Evolutionary conservation across 2,113 vertebrate genomes (phyloP).

Genomic region (Dipodomys ordii): DNA sequence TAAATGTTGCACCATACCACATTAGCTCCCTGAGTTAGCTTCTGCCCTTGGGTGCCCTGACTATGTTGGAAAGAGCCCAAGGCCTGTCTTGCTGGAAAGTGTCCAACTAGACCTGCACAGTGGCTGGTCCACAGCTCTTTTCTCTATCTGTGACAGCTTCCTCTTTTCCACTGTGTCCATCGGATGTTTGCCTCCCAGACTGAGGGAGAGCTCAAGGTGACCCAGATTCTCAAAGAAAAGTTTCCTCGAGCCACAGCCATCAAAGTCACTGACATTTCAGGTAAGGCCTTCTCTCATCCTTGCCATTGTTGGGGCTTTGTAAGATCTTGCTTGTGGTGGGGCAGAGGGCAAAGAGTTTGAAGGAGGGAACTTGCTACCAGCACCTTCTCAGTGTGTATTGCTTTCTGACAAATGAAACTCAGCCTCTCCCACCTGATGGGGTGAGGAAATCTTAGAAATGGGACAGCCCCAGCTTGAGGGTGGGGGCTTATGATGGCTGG

Average conservation of each 20-base stretch:
- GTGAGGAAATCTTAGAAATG: background rate
- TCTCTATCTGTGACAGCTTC: conserved; percentile 61
- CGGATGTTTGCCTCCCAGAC: conserved; percentile 87
- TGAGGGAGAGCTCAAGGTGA: conserved; percentile 90
- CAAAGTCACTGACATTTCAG: conserved; percentile 95
- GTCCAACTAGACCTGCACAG: too few relatives aligned
- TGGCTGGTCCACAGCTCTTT: background rate
- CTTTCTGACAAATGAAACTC: background rate
- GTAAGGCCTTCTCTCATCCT: conserved; percentile 78
- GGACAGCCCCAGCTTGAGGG: background rate
- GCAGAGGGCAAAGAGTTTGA: background rate
- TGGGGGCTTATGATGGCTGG: background rate
- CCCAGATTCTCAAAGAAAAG: conserved; percentile 88
- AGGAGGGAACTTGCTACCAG: background rate
- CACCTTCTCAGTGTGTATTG: background rate
- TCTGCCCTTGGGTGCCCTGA: too few relatives aligned
- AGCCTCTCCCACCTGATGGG: too few relatives aligned
- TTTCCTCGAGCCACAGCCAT: conserved; percentile 92
- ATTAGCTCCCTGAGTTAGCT: background rate
- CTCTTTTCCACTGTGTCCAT: conserved; percentile 56
- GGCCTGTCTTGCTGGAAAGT: too few relatives aligned
- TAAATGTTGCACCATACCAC: background rate
- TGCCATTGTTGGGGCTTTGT: background rate
- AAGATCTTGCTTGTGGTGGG: background rate
- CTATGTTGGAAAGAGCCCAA: too few relatives aligned